These are phyloP conservation scores for Siphlonurus alternatus DNA, from an alignment of 2,888 invertebrate genomes.

Conservation along the genomic window DNA sequence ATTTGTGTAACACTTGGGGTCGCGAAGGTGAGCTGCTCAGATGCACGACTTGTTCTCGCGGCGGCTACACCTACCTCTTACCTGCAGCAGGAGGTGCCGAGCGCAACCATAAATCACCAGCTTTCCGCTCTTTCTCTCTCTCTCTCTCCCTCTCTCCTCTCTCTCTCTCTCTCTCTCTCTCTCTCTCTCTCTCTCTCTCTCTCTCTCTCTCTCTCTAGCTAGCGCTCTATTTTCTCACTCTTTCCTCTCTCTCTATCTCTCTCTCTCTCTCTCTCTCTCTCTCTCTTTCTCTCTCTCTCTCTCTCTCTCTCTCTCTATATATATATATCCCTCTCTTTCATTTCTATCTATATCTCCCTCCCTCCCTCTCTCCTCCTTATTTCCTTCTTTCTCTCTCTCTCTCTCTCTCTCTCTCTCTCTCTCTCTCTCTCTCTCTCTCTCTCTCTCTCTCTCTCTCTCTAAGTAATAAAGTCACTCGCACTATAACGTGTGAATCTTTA, in stretches of 20 bases:
- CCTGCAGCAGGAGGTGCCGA: too few species aligned
- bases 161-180: neutral
- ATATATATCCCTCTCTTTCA: too few species aligned
- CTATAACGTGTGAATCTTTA: neutral
- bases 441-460: neutral
- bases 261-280: neutral
- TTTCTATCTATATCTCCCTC: neutral
- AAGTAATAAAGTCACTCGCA: neutral
- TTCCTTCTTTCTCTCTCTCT: neutral
- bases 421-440: neutral
- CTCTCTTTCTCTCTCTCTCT: neutral
- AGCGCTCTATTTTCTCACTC: too few species aligned
- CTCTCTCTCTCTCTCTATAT: neutral
- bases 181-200: neutral
- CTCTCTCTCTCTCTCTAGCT: neutral
- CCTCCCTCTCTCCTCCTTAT: neutral
- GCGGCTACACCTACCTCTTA: too few species aligned
- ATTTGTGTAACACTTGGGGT: neutral
- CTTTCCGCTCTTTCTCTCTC: neutral
- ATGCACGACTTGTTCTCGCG: neutral
- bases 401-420: neutral
- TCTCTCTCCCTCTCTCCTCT: neutral
- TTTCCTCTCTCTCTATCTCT: neutral
- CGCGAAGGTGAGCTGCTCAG: neutral
- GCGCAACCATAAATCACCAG: too few species aligned